Conservation (phyloP, 2,797 vertebrate species). For the Phoebastria nigripes region DNA sequence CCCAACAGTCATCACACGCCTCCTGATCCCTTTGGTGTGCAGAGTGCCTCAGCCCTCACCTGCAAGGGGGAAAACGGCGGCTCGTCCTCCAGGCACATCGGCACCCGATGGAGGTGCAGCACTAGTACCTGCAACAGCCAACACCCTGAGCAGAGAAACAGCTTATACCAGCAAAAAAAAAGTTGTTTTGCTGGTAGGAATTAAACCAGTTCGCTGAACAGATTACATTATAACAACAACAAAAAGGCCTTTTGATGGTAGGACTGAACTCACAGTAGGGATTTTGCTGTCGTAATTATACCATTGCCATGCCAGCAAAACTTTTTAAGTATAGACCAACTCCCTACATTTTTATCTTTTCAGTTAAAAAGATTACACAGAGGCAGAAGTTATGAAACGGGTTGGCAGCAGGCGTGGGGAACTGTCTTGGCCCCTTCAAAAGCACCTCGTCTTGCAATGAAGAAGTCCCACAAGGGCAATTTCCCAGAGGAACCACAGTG, state of each 20-base stretch:
- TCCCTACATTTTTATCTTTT: slow-evolving; percentile 34
- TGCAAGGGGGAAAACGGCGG: rapidly evolving
- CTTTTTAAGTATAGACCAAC: not conserved
- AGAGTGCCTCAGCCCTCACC: not conserved
- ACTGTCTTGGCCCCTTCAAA: not conserved
- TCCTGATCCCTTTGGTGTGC: not conserved
- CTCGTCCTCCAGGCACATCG: not conserved
- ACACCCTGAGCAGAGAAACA: not conserved
- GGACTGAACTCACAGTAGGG: slow-evolving; percentile 31
- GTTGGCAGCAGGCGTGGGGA: not conserved
- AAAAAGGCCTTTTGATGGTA: slow-evolving; percentile 52
- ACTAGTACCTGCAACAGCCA: not conserved
- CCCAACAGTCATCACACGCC: not conserved
- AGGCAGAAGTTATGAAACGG: not conserved
- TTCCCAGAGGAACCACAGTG: not conserved
- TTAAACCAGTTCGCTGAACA: slow-evolving; percentile 36
- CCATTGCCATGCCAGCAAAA: not conserved
- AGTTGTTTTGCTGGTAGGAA: slow-evolving; percentile 39
- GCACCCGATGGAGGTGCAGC: not conserved
- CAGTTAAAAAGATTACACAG: not conserved
- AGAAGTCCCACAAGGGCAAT: not conserved
- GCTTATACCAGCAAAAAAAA: slow-evolving; percentile 35
- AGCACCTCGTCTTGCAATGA: not conserved
- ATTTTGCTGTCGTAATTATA: slow-evolving; percentile 33
- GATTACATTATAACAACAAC: slow-evolving; percentile 43